Evolutionary conservation across 2,888 invertebrate genomes (phyloP).

Genomic region (Bruchidius siliquastri): DNA sequence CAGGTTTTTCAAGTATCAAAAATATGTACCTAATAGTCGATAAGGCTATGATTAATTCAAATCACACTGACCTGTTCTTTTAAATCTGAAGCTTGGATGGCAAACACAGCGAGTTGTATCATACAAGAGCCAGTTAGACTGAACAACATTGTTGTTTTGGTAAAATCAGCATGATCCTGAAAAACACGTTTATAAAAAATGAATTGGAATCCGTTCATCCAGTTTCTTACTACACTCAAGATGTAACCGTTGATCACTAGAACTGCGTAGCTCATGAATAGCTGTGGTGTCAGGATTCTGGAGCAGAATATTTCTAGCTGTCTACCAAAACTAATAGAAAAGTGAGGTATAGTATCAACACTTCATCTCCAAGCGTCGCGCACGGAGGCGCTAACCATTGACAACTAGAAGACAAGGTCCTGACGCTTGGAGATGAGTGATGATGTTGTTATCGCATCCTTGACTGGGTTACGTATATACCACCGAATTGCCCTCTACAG

Average conservation of each 20-base stretch:
- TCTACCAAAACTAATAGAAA: slow-evolving; percentile 18
- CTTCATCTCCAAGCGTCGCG: too few relatives aligned
- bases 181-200: too few relatives aligned
- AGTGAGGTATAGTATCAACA: too few relatives aligned
- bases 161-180: slow-evolving; percentile 18
- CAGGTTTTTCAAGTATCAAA: too few relatives aligned
- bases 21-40: too few relatives aligned
- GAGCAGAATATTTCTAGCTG: slow-evolving; percentile 16
- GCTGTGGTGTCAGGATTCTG: slow-evolving; percentile 17
- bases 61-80: slow-evolving; percentile 7
- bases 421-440: too few relatives aligned
- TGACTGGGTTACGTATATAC: too few relatives aligned
- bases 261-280: slow-evolving; percentile 17
- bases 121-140: slow-evolving; percentile 14
- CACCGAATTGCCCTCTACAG: too few relatives aligned
- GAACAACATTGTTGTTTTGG: slow-evolving; percentile 16
- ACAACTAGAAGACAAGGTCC: too few relatives aligned
- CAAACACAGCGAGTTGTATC: slow-evolving; percentile 19
- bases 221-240: slow-evolving; percentile 12
- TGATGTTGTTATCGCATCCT: too few relatives aligned
- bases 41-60: too few relatives aligned
- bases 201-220: neutral
- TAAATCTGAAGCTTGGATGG: slow-evolving; percentile 13
- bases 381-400: too few relatives aligned
- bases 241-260: slow-evolving; percentile 20